Percentiles rank a stretch among this genome's conserved stretches.
Conservation (phyloP, 2,888 invertebrate species). For the Drosophila stalkeri region DNA sequence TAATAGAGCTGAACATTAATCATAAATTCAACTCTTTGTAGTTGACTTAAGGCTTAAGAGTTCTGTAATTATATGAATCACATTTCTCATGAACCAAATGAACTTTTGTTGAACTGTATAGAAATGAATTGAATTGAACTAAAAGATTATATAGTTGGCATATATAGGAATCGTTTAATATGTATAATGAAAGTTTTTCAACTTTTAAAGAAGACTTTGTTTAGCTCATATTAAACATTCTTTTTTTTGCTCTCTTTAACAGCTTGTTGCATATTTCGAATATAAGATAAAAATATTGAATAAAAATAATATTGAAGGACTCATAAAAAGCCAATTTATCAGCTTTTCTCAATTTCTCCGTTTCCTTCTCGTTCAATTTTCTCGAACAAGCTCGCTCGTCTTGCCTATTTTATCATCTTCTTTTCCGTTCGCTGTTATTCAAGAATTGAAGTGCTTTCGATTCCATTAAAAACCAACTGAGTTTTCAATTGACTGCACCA, state of each 20-base stretch:
- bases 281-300: neutral
- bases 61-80: neutral
- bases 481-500: constrained; percentile 6
- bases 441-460: neutral
- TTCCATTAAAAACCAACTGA: neutral
- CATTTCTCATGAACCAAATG: neutral
- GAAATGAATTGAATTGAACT: neutral
- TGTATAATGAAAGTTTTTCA: too few relatives aligned
- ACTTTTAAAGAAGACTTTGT: too few relatives aligned
- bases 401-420: neutral
- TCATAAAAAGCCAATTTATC: neutral
- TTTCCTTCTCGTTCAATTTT: neutral
- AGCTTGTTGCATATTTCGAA: neutral
- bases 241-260: neutral
- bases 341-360: neutral
- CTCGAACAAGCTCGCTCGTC: neutral
- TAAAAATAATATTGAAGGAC: neutral
- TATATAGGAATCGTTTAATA: too few relatives aligned
- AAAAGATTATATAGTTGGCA: neutral
- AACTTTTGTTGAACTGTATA: neutral
- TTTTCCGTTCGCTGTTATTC: neutral
- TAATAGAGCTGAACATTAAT: neutral
- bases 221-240: too few relatives aligned
- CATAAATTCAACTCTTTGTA: neutral
- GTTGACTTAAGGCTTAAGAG: neutral